Evolutionary conservation across 1,140 invertebrate species (phyloP).

Genomic region (Rhopalosiphum maidis): DNA sequence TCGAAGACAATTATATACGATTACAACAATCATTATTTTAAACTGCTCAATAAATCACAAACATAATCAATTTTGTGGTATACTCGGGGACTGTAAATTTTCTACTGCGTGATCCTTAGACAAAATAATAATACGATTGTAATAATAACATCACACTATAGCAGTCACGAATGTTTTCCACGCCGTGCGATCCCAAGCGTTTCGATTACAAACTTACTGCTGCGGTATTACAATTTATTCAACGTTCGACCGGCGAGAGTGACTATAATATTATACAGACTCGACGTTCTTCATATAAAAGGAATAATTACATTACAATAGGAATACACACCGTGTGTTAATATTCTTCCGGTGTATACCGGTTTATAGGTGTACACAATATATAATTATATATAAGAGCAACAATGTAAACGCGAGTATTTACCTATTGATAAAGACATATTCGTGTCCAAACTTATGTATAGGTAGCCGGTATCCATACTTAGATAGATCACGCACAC

Average conservation of each 20-base stretch:
- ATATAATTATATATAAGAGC: not conserved
- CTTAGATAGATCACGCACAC: not conserved
- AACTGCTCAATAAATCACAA: not conserved
- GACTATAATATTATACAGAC: not conserved
- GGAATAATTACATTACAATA: not conserved
- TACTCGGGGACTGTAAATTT: not conserved
- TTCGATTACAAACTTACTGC: not conserved
- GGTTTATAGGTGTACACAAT: too few species aligned
- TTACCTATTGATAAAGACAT: not conserved
- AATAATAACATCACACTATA: not conserved
- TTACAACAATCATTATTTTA: not conserved
- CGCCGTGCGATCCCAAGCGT: not conserved
- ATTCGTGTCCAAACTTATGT: not conserved
- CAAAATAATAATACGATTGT: not conserved
- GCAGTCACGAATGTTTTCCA: too few species aligned
- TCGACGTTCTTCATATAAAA: not conserved
- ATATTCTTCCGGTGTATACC: too few species aligned
- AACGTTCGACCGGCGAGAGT: not conserved
- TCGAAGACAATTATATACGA: slow-evolving; percentile 2
- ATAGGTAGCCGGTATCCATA: not conserved
- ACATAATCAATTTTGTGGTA: not conserved
- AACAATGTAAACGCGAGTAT: not conserved
- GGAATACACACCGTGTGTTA: too few species aligned
- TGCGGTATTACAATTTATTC: not conserved
- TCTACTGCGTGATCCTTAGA: not conserved